phyloP scores from a whole-genome alignment of 2,888 invertebrate species.

The Macrophya annulata region DNA sequence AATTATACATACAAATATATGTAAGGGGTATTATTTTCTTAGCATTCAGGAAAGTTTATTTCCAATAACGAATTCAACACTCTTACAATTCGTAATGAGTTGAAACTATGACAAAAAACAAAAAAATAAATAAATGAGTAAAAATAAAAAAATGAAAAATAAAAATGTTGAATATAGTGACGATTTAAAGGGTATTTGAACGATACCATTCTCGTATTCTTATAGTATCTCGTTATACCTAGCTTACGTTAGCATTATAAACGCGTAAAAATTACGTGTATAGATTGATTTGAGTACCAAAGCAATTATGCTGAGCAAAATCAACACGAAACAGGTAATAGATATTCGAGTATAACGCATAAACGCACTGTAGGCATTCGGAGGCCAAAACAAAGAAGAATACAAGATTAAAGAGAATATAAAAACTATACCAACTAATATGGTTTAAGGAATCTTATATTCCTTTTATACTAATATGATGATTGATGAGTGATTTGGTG shows the following conservation, averaged over 20 bases:
- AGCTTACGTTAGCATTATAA: not conserved
- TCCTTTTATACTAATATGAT: not conserved
- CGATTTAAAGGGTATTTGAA: not conserved
- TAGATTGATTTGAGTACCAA: slow-evolving; percentile 28
- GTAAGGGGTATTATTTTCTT: slow-evolving; percentile 4
- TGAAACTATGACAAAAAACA: slow-evolving; percentile 15
- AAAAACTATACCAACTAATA: not conserved
- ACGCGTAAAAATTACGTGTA: not conserved
- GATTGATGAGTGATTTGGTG: slow-evolving; percentile 28
- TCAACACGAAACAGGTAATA: not conserved
- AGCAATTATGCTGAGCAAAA: slow-evolving; percentile 1
- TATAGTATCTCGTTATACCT: not conserved
- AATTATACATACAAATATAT: not conserved
- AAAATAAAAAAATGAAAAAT: too few species aligned
- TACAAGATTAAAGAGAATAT: slow-evolving; percentile 8
- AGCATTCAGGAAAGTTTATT: slow-evolving; percentile 1
- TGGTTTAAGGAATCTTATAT: slow-evolving; percentile 20
- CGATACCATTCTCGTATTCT: not conserved
- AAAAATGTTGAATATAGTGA: slow-evolving; percentile 9
- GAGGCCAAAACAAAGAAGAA: slow-evolving; percentile 19
- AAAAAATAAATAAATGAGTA: not conserved
- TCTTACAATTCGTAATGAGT: slow-evolving; percentile 9
- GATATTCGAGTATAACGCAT: slow-evolving; percentile 8
- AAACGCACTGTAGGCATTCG: slow-evolving; percentile 37
- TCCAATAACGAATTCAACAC: not conserved